A percentile compares a stretch with the other conserved stretches of the same genome.
phyloP scores from a whole-genome alignment of 2,113 vertebrate genomes.

The Cervus canadensis region DNA sequence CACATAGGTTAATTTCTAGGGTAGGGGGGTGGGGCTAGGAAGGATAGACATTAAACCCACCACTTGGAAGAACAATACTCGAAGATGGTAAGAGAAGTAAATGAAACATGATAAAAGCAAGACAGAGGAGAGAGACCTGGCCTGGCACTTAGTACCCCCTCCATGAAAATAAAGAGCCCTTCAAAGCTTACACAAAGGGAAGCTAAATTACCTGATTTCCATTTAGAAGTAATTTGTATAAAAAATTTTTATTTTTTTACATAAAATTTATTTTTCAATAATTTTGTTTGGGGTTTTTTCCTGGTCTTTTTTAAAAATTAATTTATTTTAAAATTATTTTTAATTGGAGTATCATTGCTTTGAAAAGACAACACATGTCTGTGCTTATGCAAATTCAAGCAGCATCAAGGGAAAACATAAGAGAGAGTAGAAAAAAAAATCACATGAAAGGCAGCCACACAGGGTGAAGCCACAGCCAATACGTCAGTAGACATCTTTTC shows the following conservation, averaged over 20 bases:
- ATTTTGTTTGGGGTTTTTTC: not conserved
- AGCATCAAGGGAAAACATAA: not conserved
- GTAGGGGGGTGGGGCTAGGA: too few species aligned
- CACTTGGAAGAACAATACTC: accelerated
- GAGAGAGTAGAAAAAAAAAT: not conserved
- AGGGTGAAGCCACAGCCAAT: too few species aligned
- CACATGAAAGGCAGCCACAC: accelerated
- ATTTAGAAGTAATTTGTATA: not conserved
- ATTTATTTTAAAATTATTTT: not conserved
- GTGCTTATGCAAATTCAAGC: not conserved
- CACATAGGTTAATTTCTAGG: not conserved
- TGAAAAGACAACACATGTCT: not conserved
- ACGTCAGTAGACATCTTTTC: not conserved
- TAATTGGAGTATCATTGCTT: not conserved
- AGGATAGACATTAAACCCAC: not conserved
- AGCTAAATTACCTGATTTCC: not conserved
- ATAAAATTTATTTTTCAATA: not conserved
- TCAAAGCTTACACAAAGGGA: not conserved
- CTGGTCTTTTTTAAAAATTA: not conserved
- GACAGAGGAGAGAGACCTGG: not conserved
- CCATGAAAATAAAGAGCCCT: not conserved
- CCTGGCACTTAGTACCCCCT: accelerated
- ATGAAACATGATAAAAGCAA: not conserved
- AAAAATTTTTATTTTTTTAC: not conserved
- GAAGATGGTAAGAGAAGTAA: accelerated